phyloP scores from a whole-genome alignment of 2,888 invertebrate species.

The Lobophora halterata region DNA sequence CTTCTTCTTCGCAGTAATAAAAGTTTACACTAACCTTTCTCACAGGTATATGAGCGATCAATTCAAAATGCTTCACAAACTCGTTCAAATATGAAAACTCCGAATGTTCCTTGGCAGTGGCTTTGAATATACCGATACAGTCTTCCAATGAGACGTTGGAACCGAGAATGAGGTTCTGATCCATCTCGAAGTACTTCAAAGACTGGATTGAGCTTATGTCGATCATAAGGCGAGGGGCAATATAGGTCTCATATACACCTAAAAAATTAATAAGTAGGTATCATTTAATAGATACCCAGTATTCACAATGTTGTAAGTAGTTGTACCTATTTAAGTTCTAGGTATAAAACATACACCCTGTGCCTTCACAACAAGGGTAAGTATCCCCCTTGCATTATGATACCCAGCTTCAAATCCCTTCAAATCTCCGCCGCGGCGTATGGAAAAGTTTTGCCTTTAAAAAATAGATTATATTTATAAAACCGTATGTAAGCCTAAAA shows the following conservation, averaged over 20 bases:
- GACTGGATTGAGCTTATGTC: constrained; percentile 59
- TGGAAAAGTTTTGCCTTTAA: no score
- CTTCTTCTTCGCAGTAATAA: no score
- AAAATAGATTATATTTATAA: no score
- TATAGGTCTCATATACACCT: constrained; percentile 57
- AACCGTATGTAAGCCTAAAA: no score
- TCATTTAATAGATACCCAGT: neutral
- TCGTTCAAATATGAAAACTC: constrained; percentile 77
- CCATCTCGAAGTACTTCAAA: constrained; percentile 50
- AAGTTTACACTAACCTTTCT: constrained; percentile 81
- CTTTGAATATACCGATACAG: constrained; percentile 71
- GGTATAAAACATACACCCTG: no score
- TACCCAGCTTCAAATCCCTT: no score
- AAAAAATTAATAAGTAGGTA: constrained; percentile 20
- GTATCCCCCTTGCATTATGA: no score
- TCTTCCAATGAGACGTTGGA: constrained; percentile 80
- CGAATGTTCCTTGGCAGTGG: constrained; percentile 48
- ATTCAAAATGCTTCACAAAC: constrained; percentile 80
- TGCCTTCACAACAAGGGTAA: no score
- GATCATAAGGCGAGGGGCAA: constrained; percentile 53
- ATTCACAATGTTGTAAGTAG: no score
- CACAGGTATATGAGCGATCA: constrained; percentile 83
- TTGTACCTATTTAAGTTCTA: no score
- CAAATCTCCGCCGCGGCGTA: no score
- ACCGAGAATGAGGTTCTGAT: constrained; percentile 76